Evolutionary conservation across 2,888 invertebrate species (phyloP).

Genomic region (Galerucella calmariensis): DNA sequence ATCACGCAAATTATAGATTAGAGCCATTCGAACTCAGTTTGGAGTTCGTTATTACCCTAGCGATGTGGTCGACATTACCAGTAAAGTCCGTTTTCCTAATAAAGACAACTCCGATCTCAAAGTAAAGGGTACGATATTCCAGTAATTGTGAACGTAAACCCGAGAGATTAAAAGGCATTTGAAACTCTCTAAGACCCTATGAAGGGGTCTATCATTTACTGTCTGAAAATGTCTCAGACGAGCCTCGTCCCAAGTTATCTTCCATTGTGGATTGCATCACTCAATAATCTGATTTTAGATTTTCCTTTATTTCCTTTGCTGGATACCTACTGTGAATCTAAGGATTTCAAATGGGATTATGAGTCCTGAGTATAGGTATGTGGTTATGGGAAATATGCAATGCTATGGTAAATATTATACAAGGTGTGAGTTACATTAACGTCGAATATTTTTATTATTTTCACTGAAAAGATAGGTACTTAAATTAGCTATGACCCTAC

Average conservation of each 20-base stretch:
- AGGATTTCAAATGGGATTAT: background rate
- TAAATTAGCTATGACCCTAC: too few species aligned
- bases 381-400: background rate
- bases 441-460: too few species aligned
- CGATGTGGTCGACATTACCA: slow-evolving; percentile 12
- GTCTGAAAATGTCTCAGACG: slow-evolving; percentile 49
- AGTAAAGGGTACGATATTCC: slow-evolving; percentile 58
- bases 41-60: slow-evolving; percentile 21
- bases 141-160: slow-evolving; percentile 58
- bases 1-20: slow-evolving; percentile 31
- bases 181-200: slow-evolving; percentile 54
- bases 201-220: slow-evolving; percentile 51
- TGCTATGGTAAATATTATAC: background rate
- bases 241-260: slow-evolving; percentile 35
- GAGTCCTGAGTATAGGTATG: background rate
- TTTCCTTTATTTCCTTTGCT: slow-evolving; percentile 11
- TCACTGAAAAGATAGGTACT: too few species aligned
- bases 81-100: slow-evolving; percentile 40
- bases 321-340: background rate
- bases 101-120: slow-evolving; percentile 42
- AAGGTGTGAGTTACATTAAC: background rate
- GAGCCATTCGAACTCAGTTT: background rate
- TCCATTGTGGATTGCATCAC: slow-evolving; percentile 30
- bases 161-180: slow-evolving; percentile 58
- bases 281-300: slow-evolving; percentile 35